phyloP scores from a whole-genome alignment of 2,113 vertebrate genomes.

The Platichthys stellatus region DNA sequence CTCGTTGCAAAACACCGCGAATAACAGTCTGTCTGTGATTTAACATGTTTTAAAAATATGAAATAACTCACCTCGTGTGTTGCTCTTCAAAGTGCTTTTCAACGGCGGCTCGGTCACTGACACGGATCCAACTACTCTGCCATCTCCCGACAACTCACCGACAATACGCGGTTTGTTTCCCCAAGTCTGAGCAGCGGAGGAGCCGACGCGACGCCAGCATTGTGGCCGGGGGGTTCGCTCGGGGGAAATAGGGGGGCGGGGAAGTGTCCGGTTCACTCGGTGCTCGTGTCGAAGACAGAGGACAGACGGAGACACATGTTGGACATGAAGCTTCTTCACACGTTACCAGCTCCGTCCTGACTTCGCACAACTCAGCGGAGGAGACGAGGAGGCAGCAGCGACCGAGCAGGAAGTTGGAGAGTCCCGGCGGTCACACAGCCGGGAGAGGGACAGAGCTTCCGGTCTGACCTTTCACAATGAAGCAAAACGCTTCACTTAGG shows the following conservation, averaged over 20 bases:
- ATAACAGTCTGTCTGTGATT: neutral
- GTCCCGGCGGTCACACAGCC: neutral
- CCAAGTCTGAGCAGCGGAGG: constrained; percentile 58
- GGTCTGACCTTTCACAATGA: constrained; percentile 52
- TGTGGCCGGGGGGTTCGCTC: constrained; percentile 30
- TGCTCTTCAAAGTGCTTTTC: constrained; percentile 51
- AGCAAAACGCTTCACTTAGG: neutral
- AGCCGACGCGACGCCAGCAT: constrained; percentile 68
- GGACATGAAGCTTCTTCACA: neutral
- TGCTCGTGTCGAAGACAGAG: neutral
- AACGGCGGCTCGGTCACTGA: constrained; percentile 14
- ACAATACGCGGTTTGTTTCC: constrained; percentile 70
- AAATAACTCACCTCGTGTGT: constrained; percentile 61
- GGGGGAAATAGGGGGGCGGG: neutral
- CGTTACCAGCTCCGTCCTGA: constrained; percentile 2
- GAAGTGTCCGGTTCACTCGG: constrained; percentile 42
- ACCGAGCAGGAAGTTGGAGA: constrained; percentile 81
- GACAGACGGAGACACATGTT: constrained; percentile 14
- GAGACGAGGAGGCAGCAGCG: constrained; percentile 51
- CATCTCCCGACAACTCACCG: constrained; percentile 71
- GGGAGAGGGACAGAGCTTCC: neutral
- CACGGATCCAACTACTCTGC: constrained; percentile 63
- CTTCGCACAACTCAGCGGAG: constrained; percentile 41
- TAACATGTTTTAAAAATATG: neutral
- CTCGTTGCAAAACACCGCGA: neutral